Evolutionary conservation across 2,113 vertebrate species (phyloP), one percentile per base, ranked within the genome.

Genomic region (Sander lucioperca): DNA sequence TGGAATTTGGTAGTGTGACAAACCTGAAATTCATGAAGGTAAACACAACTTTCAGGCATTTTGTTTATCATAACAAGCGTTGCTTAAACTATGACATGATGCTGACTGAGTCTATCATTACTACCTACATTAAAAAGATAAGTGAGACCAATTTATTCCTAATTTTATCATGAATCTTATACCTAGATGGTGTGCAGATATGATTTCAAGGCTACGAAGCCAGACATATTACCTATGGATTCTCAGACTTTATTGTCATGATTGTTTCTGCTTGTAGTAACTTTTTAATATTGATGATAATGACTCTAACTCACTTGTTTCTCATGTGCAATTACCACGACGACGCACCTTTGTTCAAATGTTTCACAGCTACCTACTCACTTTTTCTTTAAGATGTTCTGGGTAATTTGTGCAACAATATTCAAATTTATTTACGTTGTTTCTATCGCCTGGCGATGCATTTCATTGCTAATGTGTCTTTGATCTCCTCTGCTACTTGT

Each of bases 391-490:
- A 36, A 58, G 27, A 27, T 19, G 5, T 16, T 63, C 0, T 16
- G 23, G 65, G 5, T 67, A 63, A 54, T 45, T 62, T 62, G 18
- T n/a, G 25, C 19, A 30, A 57, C 61, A 14, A n/a, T 21, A 74
- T 43, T 43, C 0, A 43, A 43, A 68, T 30, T 1, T 47, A 68
- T 75, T 54, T 5, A 43, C 13, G 33, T 33, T 62, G 9, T 75
- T 74, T 45, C 21, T 3, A 7, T 27, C 12, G 11, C 43, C 14
- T 7, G 10, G 30, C 3, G 9, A 53, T 45, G 23, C 6, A 54
- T 43, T 58, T 65, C 16, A 70, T 45, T 30, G 5, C 16, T n/a
- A 19, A 67, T 14, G 54, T 56, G 64, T 67, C 18, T 80, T 25
- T 30, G 45, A 67, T 61, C 19, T 18, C 23, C 27, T 19, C 6